Conservation (phyloP, 2,888 invertebrate genomes). For the Eustalomyia histrio region DNA sequence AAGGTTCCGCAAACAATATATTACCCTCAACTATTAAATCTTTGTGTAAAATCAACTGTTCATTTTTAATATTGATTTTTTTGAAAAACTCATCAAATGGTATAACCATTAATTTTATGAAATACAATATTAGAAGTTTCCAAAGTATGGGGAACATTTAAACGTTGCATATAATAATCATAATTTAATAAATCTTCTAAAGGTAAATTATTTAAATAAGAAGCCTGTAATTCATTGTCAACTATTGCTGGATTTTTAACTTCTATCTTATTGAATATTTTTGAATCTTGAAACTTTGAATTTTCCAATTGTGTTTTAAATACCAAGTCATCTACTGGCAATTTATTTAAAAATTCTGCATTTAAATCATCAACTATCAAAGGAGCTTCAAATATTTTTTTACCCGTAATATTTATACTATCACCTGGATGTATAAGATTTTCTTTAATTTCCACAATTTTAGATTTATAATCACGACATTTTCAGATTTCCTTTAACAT, state of each 20-base stretch:
- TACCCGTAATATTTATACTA: slow-evolving; percentile 69
- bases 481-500: slow-evolving; percentile 69
- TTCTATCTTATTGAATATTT: slow-evolving; percentile 70
- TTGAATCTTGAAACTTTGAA: slow-evolving; percentile 67
- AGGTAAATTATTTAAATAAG: slow-evolving; percentile 68
- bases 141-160: slow-evolving; percentile 68
- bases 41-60: slow-evolving; percentile 72
- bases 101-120: slow-evolving; percentile 72
- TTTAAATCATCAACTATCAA: slow-evolving; percentile 65
- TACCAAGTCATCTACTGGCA: slow-evolving; percentile 69
- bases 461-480: slow-evolving; percentile 68
- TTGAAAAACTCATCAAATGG: slow-evolving; percentile 71
- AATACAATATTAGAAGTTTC: slow-evolving; percentile 69
- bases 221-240: slow-evolving; percentile 57
- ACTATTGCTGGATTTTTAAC: slow-evolving; percentile 66
- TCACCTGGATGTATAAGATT: slow-evolving; percentile 72
- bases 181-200: slow-evolving; percentile 67
- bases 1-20: slow-evolving; percentile 69
- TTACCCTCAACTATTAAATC: slow-evolving; percentile 74
- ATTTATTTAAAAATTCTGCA: slow-evolving; percentile 67
- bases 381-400: slow-evolving; percentile 70
- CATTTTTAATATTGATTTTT: slow-evolving; percentile 63
- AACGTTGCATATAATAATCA: slow-evolving; percentile 68
- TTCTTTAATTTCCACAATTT: slow-evolving; percentile 68
- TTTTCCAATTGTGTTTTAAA: slow-evolving; percentile 60